phyloP scores from a whole-genome alignment of 2,888 invertebrate species.

The Pristionchus arcanus region DNA sequence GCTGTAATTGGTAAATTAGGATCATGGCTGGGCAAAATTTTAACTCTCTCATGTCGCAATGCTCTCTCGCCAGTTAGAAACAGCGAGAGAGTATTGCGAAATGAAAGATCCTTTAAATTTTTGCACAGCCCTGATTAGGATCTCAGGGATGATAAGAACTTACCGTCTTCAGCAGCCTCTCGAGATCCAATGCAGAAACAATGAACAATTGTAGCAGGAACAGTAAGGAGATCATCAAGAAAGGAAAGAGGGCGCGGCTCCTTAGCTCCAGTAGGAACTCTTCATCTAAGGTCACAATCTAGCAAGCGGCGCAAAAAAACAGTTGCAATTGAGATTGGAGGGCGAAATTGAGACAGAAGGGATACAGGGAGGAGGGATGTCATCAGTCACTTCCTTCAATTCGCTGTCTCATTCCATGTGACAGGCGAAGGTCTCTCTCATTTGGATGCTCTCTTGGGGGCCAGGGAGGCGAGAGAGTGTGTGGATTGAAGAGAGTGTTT shows the following conservation, averaged over 20 bases:
- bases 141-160: neutral
- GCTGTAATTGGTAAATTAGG: neutral
- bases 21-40: too few relatives aligned
- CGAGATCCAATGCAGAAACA: neutral
- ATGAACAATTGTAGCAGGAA: neutral
- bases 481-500: neutral
- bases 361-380: conserved; percentile 28
- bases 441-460: neutral
- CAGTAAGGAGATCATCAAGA: neutral
- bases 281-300: conserved; percentile 49
- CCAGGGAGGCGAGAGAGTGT: neutral
- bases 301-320: neutral
- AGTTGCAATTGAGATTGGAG: conserved; percentile 19
- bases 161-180: neutral
- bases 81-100: too few relatives aligned
- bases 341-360: neutral
- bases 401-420: neutral
- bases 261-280: neutral
- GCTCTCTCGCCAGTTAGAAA: too few relatives aligned
- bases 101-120: too few relatives aligned
- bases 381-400: conserved; percentile 14
- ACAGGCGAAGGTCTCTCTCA: neutral
- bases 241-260: neutral
- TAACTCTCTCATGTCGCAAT: too few relatives aligned
- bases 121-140: neutral